Base-by-base conservation (phyloP, 2,113 vertebrate species). In the Pelecanoides urinatrix region DNA sequence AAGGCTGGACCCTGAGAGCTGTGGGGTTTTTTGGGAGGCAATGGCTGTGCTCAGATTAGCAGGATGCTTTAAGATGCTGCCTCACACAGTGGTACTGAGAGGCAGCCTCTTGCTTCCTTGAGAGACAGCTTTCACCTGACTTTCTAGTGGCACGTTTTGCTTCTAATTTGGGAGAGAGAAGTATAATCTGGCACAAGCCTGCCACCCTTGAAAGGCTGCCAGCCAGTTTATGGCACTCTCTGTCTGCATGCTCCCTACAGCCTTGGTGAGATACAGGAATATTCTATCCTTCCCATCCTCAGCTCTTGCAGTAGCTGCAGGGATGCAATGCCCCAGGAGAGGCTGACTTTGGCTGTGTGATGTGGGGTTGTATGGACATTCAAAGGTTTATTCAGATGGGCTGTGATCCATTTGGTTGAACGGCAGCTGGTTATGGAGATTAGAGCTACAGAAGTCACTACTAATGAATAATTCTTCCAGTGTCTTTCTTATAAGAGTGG, bases 101-200 rank as follows among this genome's bases (percentile, higher is more conserved):
- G 84, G 92, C 89, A 94, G 90, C 72, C 72, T 90, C 76, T 79
- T 59, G 20, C 95, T 93, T 94, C 96, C 94, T 88, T 88, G 94
- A 94, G 92, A 96, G 94, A 47, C 92, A 94, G 95, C 92, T 59
- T 84, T 84, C 89, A 94, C 93, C 95, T 97, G 95, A 88, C 95
- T 95, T 92, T 61, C 91, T 94, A 95, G 93, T 89, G 91, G 94
- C 96, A 96, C 74, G 56, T 96, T 97, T 93, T 89, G 94, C 96
- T 97, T 91, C 95, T 96, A 92, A 95, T 96, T 78, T 42, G 61
- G 89, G 93, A 88, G 63, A 89, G 65, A 40, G 86, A 30, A 94
- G 86, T 50, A 52, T 70, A 56, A 97, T 80, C 84, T 96, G 95
- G 95, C 93, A 81, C 89, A 52, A 81, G 93, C 29, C 89, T 96